phyloP scores from a whole-genome alignment of 2,888 invertebrate species.

The Dasypogon diadema region DNA sequence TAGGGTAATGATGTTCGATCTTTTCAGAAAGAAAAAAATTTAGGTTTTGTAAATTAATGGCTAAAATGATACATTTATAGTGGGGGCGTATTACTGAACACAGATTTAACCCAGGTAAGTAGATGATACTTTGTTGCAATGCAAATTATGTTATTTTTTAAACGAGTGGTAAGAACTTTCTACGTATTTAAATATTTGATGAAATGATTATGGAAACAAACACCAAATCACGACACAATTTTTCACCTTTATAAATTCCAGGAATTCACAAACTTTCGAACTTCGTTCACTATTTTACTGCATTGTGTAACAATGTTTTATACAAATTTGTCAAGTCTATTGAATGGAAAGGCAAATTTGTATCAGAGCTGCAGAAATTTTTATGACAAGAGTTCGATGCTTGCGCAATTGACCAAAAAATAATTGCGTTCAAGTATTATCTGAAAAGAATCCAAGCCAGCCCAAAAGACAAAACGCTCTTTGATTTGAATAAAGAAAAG shows the following conservation, averaged over 20 bases:
- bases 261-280: slow-evolving; percentile 20
- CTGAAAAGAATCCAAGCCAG: slow-evolving; percentile 9
- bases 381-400: slow-evolving; percentile 28
- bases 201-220: neutral
- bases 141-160: no score
- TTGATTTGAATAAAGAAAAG: slow-evolving; percentile 47
- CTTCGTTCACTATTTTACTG: slow-evolving; percentile 19
- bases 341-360: slow-evolving; percentile 38
- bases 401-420: slow-evolving; percentile 28
- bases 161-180: no score
- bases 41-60: no score
- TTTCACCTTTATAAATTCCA: slow-evolving; percentile 1
- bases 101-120: no score
- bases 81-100: no score
- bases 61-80: no score
- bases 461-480: slow-evolving; percentile 42
- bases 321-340: slow-evolving; percentile 20
- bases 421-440: slow-evolving; percentile 21
- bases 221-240: neutral
- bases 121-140: no score
- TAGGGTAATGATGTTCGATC: no score
- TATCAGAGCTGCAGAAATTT: slow-evolving; percentile 29
- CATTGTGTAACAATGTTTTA: slow-evolving; percentile 16
- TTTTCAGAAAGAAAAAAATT: no score
- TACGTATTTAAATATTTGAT: neutral